phyloP scores from a whole-genome alignment of 2,113 vertebrate species.

The Oncorhynchus clarkii region DNA sequence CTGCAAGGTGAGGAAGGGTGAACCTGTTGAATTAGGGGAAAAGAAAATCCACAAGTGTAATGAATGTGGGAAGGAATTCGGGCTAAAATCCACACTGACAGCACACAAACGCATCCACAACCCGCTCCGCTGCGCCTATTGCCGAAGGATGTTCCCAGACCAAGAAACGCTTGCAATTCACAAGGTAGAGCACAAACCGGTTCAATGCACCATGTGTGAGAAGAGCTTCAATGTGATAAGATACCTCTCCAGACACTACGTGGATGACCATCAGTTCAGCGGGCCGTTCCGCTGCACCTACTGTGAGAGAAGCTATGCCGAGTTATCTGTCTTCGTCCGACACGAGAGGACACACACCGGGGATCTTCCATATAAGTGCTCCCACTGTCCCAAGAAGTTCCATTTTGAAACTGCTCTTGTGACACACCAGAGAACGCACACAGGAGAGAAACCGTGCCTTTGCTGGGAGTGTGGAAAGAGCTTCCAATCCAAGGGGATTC shows the following conservation, averaged over 20 bases:
- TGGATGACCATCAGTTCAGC: slow-evolving; percentile 3
- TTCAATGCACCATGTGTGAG: slow-evolving; percentile 8
- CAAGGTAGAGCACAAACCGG: background rate
- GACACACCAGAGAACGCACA: background rate
- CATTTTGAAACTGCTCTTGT: background rate
- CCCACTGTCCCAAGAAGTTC: background rate
- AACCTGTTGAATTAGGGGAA: background rate
- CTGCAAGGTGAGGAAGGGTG: background rate
- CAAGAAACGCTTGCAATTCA: background rate
- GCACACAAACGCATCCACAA: slow-evolving; percentile 8
- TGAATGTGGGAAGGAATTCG: slow-evolving; percentile 5
- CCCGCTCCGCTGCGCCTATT: slow-evolving; percentile 1
- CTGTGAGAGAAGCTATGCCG: background rate
- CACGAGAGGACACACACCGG: slow-evolving; percentile 6
- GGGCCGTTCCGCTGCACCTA: background rate
- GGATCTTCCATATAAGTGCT: background rate
- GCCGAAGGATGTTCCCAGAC: background rate
- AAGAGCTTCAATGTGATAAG: slow-evolving; percentile 6
- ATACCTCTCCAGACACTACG: slow-evolving; percentile 2
- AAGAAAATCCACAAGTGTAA: slow-evolving; percentile 1
- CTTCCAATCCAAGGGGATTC: background rate
- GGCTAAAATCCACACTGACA: background rate
- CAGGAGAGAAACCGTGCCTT: slow-evolving; percentile 3
- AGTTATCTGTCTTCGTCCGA: background rate
- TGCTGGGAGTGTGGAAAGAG: slow-evolving; percentile 5